Conservation (phyloP, 2,888 invertebrate species). For the Creontiades dilutus region DNA sequence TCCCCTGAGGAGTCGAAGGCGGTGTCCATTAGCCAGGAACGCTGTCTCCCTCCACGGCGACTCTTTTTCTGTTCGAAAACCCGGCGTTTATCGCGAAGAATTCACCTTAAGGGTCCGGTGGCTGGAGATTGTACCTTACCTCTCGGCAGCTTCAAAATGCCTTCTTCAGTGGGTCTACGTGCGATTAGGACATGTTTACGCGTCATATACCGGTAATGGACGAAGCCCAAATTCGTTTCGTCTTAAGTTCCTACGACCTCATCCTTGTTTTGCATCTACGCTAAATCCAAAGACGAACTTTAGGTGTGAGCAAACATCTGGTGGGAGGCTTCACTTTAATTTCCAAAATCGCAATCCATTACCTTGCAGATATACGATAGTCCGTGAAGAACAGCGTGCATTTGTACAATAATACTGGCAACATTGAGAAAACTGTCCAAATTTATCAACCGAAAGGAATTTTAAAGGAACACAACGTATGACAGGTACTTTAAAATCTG, state of each 20-base stretch:
- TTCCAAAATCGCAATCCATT: no score
- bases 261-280: background rate
- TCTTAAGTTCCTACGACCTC: background rate
- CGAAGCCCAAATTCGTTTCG: background rate
- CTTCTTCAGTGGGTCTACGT: slow-evolving; percentile 37
- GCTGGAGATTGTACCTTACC: slow-evolving; percentile 13
- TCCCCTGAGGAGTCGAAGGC: slow-evolving; percentile 31
- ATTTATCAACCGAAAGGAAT: no score
- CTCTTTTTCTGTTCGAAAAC: background rate
- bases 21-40: slow-evolving; percentile 62
- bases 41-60: slow-evolving; percentile 27
- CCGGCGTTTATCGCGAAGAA: background rate
- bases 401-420: no score
- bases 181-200: background rate
- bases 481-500: no score
- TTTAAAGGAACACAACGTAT: no score
- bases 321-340: no score
- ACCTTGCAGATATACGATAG: no score
- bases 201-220: background rate
- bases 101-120: no score
- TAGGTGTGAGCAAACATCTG: background rate
- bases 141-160: background rate
- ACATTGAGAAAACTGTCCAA: no score
- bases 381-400: no score
- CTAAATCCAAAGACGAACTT: background rate